Percentiles rank a stretch among this genome's conserved stretches.
phyloP scores from a whole-genome alignment of 2,888 invertebrate genomes.

The Carcina quercana region DNA sequence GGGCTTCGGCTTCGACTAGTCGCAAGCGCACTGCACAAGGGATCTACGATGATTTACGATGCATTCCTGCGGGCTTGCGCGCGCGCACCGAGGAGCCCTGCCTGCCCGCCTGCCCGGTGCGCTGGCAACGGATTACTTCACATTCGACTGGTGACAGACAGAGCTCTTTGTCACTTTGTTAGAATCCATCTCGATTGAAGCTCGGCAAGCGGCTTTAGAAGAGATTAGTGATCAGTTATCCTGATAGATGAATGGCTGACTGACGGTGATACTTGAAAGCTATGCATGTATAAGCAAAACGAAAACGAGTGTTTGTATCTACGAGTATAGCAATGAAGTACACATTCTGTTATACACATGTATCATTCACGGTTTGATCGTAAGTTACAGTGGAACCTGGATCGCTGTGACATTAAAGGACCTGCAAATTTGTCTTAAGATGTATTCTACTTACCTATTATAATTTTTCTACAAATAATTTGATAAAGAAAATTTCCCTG shows the following conservation, averaged over 20 bases:
- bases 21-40: no score
- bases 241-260: background rate
- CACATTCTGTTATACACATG: no score
- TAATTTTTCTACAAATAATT: no score
- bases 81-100: constrained; percentile 30
- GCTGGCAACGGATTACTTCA: constrained; percentile 54
- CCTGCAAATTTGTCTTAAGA: no score
- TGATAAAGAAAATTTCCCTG: no score
- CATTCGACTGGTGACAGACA: constrained; percentile 44
- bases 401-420: no score
- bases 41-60: constrained; percentile 50
- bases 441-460: no score
- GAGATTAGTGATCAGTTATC: constrained; percentile 28
- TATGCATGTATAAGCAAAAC: no score
- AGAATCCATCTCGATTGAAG: constrained; percentile 17
- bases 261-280: background rate
- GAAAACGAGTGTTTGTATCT: no score
- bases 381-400: no score
- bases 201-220: constrained; percentile 17
- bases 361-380: no score
- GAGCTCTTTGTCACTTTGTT: constrained; percentile 40
- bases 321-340: no score
- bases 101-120: constrained; percentile 31
- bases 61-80: constrained; percentile 59
- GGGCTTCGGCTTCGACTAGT: constrained; percentile 7